Evolutionary conservation across 2,113 vertebrate species (phyloP), one percentile per base, ranked within the genome.

Genomic region (Nettapus auritus): DNA sequence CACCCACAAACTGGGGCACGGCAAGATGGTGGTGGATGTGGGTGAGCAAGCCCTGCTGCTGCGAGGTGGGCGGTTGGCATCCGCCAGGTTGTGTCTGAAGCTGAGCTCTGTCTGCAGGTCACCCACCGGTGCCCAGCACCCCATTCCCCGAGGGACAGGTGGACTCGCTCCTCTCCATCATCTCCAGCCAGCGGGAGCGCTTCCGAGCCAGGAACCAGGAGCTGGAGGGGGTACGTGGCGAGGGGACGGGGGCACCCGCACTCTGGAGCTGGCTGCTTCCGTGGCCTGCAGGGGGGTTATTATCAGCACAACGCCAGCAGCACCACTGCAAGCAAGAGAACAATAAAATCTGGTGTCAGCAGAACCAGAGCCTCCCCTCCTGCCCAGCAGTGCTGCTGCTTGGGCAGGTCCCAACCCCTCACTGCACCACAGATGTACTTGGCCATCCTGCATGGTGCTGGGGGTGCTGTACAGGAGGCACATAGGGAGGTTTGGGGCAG

Each of bases 151-250:
- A 99, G 94, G 99, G 98, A 56, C 99, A 99, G 96, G 98, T 99
- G 97, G 99, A 99, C 96, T 99, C 99, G 0, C 98, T 99, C 50
- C 98, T 99, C 36, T 99, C 99, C 97, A 99, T 99, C 98, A 99
- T 99, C 98, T 99, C 99, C 96, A 99, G 99, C 97, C 99, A 99
- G 97, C 98, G 99, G 95, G 99, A 99, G 89, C 98, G 99, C 53
- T 99, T 99, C 97, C 98, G 99, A 18, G 97, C 98, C 89, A 98
- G 99, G 95, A 99, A 99, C 97, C 99, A 99, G 96, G 99, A 99
- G 94, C 98, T 99, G 93, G 99, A 99, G 97, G 98, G 98, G 42
- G 99, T 99, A 97, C 94, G 98, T 93, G 0, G 6, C 42, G 26
- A 29, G 40, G 46, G 56, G 16, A 40, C 31, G 90, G 77, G 0